phyloP scores from a whole-genome alignment of 2,797 vertebrate genomes.

The Sphenopsis melanotis region DNA sequence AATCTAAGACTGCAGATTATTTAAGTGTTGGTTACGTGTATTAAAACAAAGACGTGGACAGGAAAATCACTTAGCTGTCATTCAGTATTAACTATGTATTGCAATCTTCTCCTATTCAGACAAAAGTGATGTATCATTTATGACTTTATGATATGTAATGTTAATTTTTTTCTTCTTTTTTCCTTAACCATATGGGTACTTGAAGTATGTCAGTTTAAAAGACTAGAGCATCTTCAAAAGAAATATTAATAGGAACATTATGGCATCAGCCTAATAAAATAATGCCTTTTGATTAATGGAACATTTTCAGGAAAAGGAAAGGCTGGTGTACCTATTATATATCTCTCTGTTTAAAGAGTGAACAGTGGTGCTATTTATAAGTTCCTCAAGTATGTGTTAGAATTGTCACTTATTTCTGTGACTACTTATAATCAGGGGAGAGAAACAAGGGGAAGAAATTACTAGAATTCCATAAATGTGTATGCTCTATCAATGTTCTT shows the following conservation, averaged over 20 bases:
- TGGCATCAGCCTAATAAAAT: neutral
- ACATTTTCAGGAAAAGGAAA: neutral
- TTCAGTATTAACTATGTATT: neutral
- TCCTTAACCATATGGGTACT: neutral
- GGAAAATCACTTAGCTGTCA: neutral
- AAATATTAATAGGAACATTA: neutral
- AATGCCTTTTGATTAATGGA: neutral
- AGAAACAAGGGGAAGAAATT: neutral
- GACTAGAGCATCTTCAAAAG: neutral
- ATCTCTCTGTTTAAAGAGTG: neutral
- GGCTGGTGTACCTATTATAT: neutral
- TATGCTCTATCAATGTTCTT: neutral
- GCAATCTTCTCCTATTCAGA: neutral
- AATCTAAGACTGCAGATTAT: neutral
- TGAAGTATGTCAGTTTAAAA: neutral
- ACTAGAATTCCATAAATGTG: neutral
- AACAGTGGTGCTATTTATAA: neutral
- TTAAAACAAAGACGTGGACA: neutral
- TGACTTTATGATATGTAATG: neutral
- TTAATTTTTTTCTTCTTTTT: neutral
- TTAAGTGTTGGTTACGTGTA: neutral
- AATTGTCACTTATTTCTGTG: neutral
- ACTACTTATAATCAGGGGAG: neutral
- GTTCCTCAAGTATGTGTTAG: neutral
- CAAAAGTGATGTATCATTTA: constrained; percentile 11